A percentile compares a stretch with the other conserved stretches of the same genome.
These are phyloP conservation scores for Cochlearius cochlearius DNA, from an alignment of 2,113 vertebrate genomes.

Conservation along the genomic window DNA sequence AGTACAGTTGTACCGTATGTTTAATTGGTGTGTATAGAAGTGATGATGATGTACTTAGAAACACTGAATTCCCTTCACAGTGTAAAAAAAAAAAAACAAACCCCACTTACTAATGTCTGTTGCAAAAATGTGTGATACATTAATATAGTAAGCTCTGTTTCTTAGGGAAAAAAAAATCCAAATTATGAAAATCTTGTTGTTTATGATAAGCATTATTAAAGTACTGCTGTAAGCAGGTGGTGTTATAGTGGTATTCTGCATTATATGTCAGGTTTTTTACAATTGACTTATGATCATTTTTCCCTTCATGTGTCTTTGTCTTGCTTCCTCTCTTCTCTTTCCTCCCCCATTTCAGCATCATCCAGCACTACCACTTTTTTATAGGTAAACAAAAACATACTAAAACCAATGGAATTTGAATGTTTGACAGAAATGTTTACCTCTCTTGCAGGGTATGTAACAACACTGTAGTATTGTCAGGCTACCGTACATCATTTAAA, in stretches of 20 bases:
- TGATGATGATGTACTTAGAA: neutral
- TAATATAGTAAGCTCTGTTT: neutral
- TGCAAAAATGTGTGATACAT: neutral
- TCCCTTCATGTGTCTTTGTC: neutral
- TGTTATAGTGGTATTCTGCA: neutral
- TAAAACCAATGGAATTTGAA: slow-evolving; percentile 20
- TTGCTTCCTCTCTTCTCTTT: neutral
- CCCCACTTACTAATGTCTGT: neutral
- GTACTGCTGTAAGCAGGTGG: neutral
- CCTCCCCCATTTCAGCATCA: neutral
- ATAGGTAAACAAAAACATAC: slow-evolving; percentile 1
- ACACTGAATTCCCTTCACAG: neutral
- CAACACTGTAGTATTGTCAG: slow-evolving; percentile 8
- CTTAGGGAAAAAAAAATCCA: neutral
- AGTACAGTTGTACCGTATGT: neutral
- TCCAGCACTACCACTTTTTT: neutral
- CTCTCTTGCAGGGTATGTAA: neutral
- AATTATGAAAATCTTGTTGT: neutral
- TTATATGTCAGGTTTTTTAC: neutral
- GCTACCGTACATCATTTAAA: slow-evolving; percentile 46
- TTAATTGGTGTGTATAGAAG: neutral
- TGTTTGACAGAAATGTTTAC: slow-evolving; percentile 43
- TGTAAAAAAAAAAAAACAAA: neutral
- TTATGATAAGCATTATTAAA: neutral
- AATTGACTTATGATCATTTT: neutral